Base-by-base conservation (phyloP, 2,797 vertebrate species). In the Esox lucius region DNA sequence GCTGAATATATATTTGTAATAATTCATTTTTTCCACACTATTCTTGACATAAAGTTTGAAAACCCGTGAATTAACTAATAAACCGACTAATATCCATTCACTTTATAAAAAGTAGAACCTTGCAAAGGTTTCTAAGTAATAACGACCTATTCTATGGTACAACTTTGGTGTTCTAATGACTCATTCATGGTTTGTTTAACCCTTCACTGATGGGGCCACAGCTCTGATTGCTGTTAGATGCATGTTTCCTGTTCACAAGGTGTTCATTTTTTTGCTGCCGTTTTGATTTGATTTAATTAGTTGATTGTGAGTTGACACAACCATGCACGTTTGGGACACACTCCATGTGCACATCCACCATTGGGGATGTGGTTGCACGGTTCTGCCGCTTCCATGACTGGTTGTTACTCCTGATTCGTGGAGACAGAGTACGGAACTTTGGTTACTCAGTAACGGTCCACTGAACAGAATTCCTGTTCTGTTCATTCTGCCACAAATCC, bases 191-290 rank as follows among this genome's bases (percentile, higher is more conserved):
- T 39, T n/a, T 13, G 15, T 5, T 22, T 13, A 67, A 71, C 24
- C 31, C 78, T 75, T 35, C 70, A 84, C n/a, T 68, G 61, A n/a
- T n/a, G n/a, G n/a, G n/a, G n/a, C n/a, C n/a, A n/a, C n/a, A n/a
- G n/a, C n/a, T n/a, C n/a, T n/a, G 46, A 48, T 72, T 4, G 9
- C 3, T 76, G 70, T 84, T 78, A 67, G 73, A 72, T 56, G 68
- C 42, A 59, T 62, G 64, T 71, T 79, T 74, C 71, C 75, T 82
- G 65, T 64, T 64, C 15, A 17, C 70, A 31, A 15, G 67, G 68
- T 71, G 19, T 68, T 72, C 84, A 83, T 81, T 84, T 82, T 82
- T 79, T 68, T 84, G 79, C 72, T 67, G 68, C 62, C 17, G 67
- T 35, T 77, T 51, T 51, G 49, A n/a, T 56, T 22, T 11, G 5